Evolutionary conservation across 1,140 invertebrate species (phyloP).

Genomic region (Neodiprion virginianus): DNA sequence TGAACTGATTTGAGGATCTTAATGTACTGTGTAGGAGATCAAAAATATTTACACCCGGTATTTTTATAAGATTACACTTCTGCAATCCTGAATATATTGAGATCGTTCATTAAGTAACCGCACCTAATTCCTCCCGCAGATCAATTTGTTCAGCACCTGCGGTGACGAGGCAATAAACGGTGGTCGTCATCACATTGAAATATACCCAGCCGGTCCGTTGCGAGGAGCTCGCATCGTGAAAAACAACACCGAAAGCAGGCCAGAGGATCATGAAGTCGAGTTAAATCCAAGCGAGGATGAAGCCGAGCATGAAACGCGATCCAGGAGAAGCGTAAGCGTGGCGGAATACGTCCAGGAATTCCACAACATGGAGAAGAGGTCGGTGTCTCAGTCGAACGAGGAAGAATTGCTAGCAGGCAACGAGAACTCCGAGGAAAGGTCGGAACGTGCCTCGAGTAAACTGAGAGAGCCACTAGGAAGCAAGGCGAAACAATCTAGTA

Average conservation of each 20-base stretch:
- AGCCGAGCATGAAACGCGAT: constrained; percentile 26
- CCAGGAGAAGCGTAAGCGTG: constrained; percentile 37
- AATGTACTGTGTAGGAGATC: too few species aligned
- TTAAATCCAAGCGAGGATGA: constrained; percentile 20
- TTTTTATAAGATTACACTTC: too few species aligned
- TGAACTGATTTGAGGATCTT: too few species aligned
- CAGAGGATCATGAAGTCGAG: constrained; percentile 14
- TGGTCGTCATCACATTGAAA: constrained; percentile 78
- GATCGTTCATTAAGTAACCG: too few species aligned
- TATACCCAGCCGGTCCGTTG: constrained; percentile 74
- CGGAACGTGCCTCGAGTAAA: constrained; percentile 27
- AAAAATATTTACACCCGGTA: too few species aligned
- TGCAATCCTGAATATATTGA: too few species aligned
- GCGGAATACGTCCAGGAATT: constrained; percentile 50
- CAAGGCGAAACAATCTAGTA: constrained; percentile 74
- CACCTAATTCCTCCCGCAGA: constrained; percentile 40
- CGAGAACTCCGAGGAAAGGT: constrained; percentile 13
- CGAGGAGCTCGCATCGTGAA: constrained; percentile 41
- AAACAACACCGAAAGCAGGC: not conserved
- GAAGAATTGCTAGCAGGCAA: constrained; percentile 8
- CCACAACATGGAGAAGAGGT: too few species aligned
- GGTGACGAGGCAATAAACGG: constrained; percentile 72
- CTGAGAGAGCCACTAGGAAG: constrained; percentile 52
- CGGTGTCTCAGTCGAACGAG: constrained; percentile 21
- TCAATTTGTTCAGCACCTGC: constrained; percentile 79